Conservation (phyloP, 1,140 invertebrate genomes). For the Philaenus spumarius region DNA sequence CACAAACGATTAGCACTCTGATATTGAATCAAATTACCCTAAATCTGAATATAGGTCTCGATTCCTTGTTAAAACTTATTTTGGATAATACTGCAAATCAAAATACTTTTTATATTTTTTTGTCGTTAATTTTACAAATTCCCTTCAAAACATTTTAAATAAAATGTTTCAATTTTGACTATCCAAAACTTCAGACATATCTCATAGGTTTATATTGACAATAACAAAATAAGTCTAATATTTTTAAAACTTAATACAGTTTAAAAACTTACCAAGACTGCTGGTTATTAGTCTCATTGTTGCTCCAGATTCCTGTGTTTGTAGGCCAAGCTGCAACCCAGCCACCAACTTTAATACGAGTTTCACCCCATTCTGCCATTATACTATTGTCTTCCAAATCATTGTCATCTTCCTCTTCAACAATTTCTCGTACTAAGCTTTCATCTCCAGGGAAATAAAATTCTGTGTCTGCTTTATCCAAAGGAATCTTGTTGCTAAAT, state of each 20-base stretch:
- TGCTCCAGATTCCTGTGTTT: constrained; percentile 24
- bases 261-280: not conserved
- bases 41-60: too few species aligned
- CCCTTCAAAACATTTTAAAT: too few species aligned
- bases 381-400: constrained; percentile 13
- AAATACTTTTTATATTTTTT: too few species aligned
- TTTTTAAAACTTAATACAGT: not conserved
- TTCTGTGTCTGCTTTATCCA: constrained; percentile 21
- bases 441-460: constrained; percentile 30
- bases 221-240: too few species aligned
- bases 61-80: too few species aligned
- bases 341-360: constrained; percentile 22
- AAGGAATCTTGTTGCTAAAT: constrained; percentile 13
- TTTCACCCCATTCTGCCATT: not conserved
- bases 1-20: too few species aligned
- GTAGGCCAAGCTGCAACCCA: constrained; percentile 28
- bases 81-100: too few species aligned
- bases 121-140: too few species aligned
- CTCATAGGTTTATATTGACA: too few species aligned
- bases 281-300: constrained; percentile 11
- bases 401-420: constrained; percentile 9
- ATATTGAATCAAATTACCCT: too few species aligned
- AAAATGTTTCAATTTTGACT: too few species aligned
- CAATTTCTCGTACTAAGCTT: constrained; percentile 22
- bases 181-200: too few species aligned